Percentiles rank a stretch among this genome's conserved stretches.
Evolutionary conservation across 2,888 invertebrate species (phyloP).

Genomic region (Synergus itoensis): DNA sequence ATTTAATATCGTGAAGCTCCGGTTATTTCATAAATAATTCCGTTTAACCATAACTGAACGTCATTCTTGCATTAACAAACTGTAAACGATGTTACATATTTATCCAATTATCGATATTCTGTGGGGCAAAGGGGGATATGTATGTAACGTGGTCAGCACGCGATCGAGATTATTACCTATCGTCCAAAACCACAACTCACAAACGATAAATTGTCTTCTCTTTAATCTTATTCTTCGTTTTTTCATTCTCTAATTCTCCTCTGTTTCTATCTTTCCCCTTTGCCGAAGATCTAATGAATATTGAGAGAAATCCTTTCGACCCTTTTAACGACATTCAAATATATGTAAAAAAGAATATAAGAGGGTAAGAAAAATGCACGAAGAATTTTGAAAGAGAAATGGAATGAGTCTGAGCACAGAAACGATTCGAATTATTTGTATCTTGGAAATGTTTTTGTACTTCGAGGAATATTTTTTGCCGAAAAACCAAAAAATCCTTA

Average conservation of each 20-base stretch:
- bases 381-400: no score
- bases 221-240: neutral
- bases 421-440: no score
- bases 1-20: conserved; percentile 29
- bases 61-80: neutral
- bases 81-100: conserved; percentile 16
- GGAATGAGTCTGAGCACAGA: no score
- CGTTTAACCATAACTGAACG: conserved; percentile 58
- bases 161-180: conserved; percentile 3
- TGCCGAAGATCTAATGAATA: no score
- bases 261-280: neutral
- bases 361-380: no score
- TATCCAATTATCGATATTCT: neutral
- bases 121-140: neutral
- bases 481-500: no score
- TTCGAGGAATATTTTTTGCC: neutral
- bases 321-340: no score
- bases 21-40: conserved; percentile 65
- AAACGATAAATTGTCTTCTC: neutral
- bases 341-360: no score
- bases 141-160: neutral
- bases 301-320: no score
- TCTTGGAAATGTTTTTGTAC: neutral
- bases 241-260: neutral
- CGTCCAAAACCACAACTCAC: neutral